Conservation (phyloP, 2,888 invertebrate genomes). For the Therioaphis trifolii region DNA sequence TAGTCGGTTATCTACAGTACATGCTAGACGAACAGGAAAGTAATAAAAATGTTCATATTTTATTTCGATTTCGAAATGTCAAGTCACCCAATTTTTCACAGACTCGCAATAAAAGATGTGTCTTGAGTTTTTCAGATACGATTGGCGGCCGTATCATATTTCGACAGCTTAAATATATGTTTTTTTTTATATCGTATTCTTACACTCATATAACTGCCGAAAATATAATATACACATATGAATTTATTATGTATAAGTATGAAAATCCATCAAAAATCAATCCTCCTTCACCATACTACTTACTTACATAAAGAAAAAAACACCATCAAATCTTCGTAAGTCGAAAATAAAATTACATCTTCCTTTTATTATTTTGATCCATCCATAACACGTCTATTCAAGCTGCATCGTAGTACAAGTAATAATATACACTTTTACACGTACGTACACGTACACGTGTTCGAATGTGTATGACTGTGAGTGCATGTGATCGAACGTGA, state of each 20-base stretch:
- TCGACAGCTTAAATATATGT: slow-evolving; percentile 9
- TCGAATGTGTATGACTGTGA: too few relatives aligned
- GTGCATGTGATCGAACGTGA: too few relatives aligned
- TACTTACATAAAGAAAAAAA: too few relatives aligned
- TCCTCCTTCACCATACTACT: too few relatives aligned
- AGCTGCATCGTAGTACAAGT: too few relatives aligned
- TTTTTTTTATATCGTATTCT: background rate
- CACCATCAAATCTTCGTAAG: too few relatives aligned
- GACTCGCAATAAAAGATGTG: background rate
- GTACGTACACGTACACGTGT: too few relatives aligned
- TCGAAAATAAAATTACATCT: too few relatives aligned
- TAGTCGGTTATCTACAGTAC: too few relatives aligned
- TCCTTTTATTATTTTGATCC: too few relatives aligned
- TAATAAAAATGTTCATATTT: slow-evolving; percentile 28
- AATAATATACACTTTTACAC: too few relatives aligned
- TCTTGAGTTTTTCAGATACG: background rate
- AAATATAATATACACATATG: background rate
- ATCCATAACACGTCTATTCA: too few relatives aligned
- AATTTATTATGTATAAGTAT: background rate
- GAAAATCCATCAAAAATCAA: background rate
- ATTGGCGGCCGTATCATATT: background rate
- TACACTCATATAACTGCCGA: background rate
- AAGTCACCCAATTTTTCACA: slow-evolving; percentile 24
- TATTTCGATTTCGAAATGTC: background rate
- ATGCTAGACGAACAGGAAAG: background rate